These are phyloP conservation scores for Drosophila miranda DNA, from an alignment of 1,140 invertebrate genomes.

Conservation along the genomic window DNA sequence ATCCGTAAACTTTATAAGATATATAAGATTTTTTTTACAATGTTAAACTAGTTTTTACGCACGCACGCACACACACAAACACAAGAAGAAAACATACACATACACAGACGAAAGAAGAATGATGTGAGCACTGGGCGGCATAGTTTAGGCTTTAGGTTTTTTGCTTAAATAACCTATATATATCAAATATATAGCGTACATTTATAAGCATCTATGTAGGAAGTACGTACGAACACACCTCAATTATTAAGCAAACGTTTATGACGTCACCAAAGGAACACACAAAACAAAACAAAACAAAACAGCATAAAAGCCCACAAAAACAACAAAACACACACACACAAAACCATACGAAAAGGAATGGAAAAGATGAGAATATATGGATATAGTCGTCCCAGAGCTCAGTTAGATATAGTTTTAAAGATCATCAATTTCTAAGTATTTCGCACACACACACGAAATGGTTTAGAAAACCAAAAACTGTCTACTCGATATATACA, in stretches of 20 bases:
- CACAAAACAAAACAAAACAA: no score
- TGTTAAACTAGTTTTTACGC: constrained; percentile 64
- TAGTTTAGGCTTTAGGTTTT: constrained; percentile 20
- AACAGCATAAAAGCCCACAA: constrained; percentile 1
- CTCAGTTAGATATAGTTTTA: constrained; percentile 41
- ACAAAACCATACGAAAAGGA: not conserved
- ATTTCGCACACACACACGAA: constrained; percentile 18
- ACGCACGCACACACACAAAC: constrained; percentile 7
- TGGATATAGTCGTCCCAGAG: not conserved
- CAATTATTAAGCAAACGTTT: constrained; percentile 39
- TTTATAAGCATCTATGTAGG: constrained; percentile 20
- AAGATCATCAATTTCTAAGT: constrained; percentile 44
- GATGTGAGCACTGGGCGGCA: constrained; percentile 4
- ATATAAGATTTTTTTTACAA: constrained; percentile 48
- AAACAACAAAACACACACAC: not conserved
- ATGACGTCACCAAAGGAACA: constrained; percentile 39
- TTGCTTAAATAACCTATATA: constrained; percentile 25
- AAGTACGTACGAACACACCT: constrained; percentile 23
- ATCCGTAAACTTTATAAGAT: constrained; percentile 18
- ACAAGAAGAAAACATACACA: constrained; percentile 6
- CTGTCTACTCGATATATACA: not conserved
- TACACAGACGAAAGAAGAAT: constrained; percentile 8
- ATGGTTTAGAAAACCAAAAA: constrained; percentile 51
- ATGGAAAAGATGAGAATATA: no score
- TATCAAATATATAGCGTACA: constrained; percentile 18